These are phyloP conservation scores for Sebastes cheni DNA, from an alignment of 2,797 vertebrate genomes.

Conservation along the genomic window DNA sequence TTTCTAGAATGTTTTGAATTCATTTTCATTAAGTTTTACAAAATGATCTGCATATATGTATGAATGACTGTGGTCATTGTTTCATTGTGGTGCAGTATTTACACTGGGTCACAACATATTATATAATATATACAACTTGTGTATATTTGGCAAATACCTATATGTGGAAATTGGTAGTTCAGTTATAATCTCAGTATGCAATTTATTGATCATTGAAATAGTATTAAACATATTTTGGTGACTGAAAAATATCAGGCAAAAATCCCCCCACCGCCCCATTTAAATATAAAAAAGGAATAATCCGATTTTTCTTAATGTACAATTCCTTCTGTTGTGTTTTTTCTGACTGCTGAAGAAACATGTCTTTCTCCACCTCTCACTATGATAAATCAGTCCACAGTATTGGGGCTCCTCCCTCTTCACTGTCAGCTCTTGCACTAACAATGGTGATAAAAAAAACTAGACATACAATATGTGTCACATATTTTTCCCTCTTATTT, in stretches of 20 bases:
- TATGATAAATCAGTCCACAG: not conserved
- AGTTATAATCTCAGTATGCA: not conserved
- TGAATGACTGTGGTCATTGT: not conserved
- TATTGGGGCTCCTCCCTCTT: not conserved
- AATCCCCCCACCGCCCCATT: not conserved
- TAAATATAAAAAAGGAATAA: not conserved
- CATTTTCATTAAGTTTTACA: not conserved
- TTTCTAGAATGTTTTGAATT: not conserved
- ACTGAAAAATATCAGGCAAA: not conserved
- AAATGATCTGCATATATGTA: not conserved
- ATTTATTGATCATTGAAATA: not conserved
- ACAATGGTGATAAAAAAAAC: not conserved
- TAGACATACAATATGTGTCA: not conserved
- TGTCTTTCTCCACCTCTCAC: not conserved
- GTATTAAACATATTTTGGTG: not conserved
- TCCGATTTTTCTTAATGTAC: not conserved
- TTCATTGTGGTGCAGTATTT: not conserved
- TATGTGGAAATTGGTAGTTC: not conserved
- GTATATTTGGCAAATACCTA: not conserved
- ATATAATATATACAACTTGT: not conserved
- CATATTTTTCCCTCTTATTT: not conserved
- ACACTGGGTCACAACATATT: not conserved
- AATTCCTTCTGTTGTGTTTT: not conserved
- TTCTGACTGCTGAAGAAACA: not conserved
- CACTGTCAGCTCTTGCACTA: not conserved